Evolutionary conservation across 92 coral and sea anemone genomes (phyloP).

Genomic region (Parazoanthus swiftii): DNA sequence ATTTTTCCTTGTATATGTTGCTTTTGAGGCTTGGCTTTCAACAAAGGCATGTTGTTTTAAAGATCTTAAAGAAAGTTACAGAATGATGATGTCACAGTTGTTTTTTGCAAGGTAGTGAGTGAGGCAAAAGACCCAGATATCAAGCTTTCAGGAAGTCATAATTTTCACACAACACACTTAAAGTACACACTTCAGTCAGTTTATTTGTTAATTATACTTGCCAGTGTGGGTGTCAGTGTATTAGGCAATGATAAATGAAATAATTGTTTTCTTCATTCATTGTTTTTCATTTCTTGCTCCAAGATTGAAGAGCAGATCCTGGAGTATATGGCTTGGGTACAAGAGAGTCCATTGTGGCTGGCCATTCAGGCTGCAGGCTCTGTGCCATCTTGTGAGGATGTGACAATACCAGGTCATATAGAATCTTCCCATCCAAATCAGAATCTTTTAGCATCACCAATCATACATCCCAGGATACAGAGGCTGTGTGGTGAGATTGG

Average conservation of each 20-base stretch:
- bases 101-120: too few relatives aligned
- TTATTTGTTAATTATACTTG: not conserved
- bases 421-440: constrained; percentile 76
- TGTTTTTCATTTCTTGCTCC: not conserved
- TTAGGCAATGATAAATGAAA: not conserved
- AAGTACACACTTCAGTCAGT: not conserved
- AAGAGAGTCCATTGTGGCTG: constrained; percentile 89
- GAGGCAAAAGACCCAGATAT: too few relatives aligned
- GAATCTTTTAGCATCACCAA: constrained; percentile 83
- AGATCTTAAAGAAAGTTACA: too few relatives aligned
- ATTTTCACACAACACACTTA: too few relatives aligned
- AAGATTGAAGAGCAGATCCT: constrained; percentile 96
- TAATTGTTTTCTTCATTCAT: not conserved
- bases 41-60: too few relatives aligned
- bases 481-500: constrained; percentile 93
- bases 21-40: too few relatives aligned
- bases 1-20: too few relatives aligned
- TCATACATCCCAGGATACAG: constrained; percentile 94
- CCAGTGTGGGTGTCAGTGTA: not conserved
- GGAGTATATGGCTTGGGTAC: constrained; percentile 89
- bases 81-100: too few relatives aligned
- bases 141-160: too few relatives aligned
- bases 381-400: constrained; percentile 98
- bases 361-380: constrained; percentile 76
- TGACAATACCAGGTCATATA: constrained; percentile 78